Evolutionary conservation across 2,888 invertebrate genomes (phyloP).

Genomic region (Pedicia rivosa): DNA sequence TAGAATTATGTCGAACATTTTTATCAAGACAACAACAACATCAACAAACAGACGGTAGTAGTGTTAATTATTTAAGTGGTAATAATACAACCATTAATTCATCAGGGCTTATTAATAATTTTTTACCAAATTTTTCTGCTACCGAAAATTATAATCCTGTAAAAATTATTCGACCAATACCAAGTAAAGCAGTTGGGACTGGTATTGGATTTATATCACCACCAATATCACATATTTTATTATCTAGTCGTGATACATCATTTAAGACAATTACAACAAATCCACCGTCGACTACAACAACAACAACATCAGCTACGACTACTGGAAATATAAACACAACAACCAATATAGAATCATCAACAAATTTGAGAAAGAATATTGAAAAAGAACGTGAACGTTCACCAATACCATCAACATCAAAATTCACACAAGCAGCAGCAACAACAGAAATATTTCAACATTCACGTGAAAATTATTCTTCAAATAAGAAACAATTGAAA

Average conservation of each 20-base stretch:
- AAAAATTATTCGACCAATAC: conserved; percentile 37
- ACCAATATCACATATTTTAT: conserved; percentile 16
- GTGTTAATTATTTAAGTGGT: not conserved
- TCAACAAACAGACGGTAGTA: conserved; percentile 4
- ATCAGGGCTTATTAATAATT: too few relatives aligned
- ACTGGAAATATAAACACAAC: conserved; percentile 3
- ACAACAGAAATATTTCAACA: too few relatives aligned
- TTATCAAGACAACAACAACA: conserved; percentile 37
- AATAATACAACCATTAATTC: too few relatives aligned
- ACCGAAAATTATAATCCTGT: not conserved
- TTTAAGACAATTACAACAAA: too few relatives aligned
- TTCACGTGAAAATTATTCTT: too few relatives aligned
- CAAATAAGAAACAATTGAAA: too few relatives aligned
- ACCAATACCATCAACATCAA: conserved; percentile 8
- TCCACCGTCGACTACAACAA: not conserved
- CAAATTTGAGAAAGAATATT: too few relatives aligned
- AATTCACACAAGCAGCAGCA: not conserved
- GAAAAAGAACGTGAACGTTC: conserved; percentile 9
- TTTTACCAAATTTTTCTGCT: conserved; percentile 1
- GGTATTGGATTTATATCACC: conserved; percentile 24
- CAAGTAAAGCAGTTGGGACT: conserved; percentile 31
- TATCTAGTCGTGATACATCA: conserved; percentile 16
- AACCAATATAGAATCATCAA: conserved; percentile 9
- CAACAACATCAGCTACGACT: not conserved
- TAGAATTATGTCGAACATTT: conserved; percentile 49